Percentiles rank a stretch among this genome's conserved stretches.
These are phyloP conservation scores for Sylvia borin DNA, from an alignment of 2,797 vertebrate species.

Conservation along the genomic window DNA sequence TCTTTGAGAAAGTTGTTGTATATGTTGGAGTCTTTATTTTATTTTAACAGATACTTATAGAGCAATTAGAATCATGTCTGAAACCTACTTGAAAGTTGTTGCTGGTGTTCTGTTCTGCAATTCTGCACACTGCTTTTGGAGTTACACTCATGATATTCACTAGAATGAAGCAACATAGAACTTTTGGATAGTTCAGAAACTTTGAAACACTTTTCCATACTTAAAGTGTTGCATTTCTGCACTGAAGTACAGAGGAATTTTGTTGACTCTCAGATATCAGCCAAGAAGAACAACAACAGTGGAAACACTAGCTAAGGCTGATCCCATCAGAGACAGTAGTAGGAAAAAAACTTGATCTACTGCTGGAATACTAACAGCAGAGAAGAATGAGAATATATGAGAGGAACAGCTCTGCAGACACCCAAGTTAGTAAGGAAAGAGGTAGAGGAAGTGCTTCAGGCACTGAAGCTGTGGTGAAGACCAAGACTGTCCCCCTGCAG, in stretches of 20 bases:
- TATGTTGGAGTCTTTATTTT: neutral
- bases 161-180: neutral
- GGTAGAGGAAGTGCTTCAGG: neutral
- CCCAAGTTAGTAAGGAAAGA: neutral
- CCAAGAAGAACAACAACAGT: neutral
- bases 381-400: neutral
- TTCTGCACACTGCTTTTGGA: neutral
- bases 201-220: neutral
- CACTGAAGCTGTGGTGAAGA: neutral
- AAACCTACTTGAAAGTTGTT: neutral
- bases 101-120: neutral
- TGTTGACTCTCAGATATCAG: neutral
- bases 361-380: neutral
- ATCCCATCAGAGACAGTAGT: neutral
- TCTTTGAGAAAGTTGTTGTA: neutral
- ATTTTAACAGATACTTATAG: neutral
- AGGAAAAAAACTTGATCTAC: accelerated
- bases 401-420: neutral
- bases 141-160: neutral
- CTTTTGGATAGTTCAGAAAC: neutral
- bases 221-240: neutral
- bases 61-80: neutral
- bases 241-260: neutral
- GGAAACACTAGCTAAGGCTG: neutral
- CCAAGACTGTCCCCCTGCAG: neutral